Base-by-base conservation (phyloP, 92 coral and sea anemone genomes). In the Palythoa grandiflora region DNA sequence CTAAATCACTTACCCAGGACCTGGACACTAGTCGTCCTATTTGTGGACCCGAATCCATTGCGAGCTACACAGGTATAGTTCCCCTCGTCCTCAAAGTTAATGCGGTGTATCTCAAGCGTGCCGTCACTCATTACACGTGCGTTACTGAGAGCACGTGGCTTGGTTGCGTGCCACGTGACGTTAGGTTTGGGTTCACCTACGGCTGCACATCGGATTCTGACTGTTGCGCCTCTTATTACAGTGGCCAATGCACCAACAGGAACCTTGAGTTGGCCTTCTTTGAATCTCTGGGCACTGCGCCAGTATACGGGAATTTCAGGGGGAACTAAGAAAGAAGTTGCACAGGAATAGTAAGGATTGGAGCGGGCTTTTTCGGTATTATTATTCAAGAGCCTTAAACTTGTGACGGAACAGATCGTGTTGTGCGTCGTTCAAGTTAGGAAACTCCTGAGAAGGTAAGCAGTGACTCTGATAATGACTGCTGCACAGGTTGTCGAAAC, bases 1-100 rank as follows among this genome's bases (percentile, higher is more conserved):
- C 20, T 63, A 17, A 63, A 21, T n/a, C 70, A 28, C 91, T 84
- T 88, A 94, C 98, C 96, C 65, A 94, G 89, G 28, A 94, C 94
- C 83, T 92, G 89, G 77, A 93, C 91, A 75, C 86, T 91, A n/a
- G 98, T 95, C 4, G 96, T 95, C 74, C 96, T 91, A 12, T 73
- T 89, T 36, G 93, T 91, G 9, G 88, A 87, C 35, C 98, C 98
- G 73, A 84, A 95, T 19, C 83, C 68, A 54, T 95, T 95, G 20
- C 89, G 88, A 15, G 96, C 98, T 20, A 93, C 79, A 47, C 98
- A 95, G 53, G 98, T 95, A 53, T 93, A 95, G 87, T 95, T 93
- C 12, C 96, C 98, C 77, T 95, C 98, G 72, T 95, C 98, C 14
- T 87, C 87, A 71, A 93, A 80, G 50, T 93, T 94, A 7, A 87